Conservation (phyloP, 1,140 invertebrate species). For the Formica selysi region DNA sequence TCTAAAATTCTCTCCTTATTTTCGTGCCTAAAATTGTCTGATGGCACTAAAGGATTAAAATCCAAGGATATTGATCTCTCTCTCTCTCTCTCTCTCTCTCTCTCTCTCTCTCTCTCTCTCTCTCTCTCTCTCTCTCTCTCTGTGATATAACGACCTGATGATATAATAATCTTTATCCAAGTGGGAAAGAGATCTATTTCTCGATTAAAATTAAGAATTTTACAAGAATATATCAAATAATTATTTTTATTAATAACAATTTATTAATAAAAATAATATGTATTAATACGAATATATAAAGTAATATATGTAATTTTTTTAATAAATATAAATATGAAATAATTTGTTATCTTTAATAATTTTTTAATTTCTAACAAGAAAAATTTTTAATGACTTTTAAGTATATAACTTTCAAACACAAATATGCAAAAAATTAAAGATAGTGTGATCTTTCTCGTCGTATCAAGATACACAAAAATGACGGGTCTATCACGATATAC, state of each 20-base stretch:
- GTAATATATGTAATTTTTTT: too few relatives aligned
- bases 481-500: slow-evolving; percentile 6
- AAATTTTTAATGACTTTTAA: background rate
- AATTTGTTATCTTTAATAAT: background rate
- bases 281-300: too few relatives aligned
- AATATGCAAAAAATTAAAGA: background rate
- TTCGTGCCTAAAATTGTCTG: background rate
- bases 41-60: background rate
- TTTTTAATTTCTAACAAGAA: background rate
- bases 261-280: too few relatives aligned
- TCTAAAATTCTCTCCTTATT: background rate
- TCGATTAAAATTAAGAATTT: background rate
- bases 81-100: too few relatives aligned
- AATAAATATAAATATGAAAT: too few relatives aligned
- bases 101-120: too few relatives aligned
- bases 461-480: background rate
- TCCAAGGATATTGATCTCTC: background rate
- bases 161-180: background rate
- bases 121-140: too few relatives aligned
- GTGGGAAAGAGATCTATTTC: background rate
- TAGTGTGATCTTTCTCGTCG: background rate
- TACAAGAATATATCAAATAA: too few relatives aligned
- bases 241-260: too few relatives aligned
- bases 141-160: background rate
- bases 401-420: background rate